phyloP scores from a whole-genome alignment of 2,797 vertebrate genomes.

The Lateolabrax maculatus region DNA sequence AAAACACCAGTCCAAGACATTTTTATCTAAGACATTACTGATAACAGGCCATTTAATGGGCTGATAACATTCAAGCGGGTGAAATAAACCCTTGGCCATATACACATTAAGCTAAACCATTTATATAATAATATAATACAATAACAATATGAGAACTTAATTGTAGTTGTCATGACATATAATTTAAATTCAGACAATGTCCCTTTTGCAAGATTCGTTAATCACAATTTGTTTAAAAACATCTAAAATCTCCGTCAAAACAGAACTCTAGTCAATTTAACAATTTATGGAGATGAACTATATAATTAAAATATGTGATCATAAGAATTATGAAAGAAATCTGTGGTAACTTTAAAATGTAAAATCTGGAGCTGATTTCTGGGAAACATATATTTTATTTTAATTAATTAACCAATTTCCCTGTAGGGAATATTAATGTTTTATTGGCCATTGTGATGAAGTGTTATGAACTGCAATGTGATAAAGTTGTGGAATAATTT shows the following conservation, averaged over 20 bases:
- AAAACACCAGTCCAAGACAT: background rate
- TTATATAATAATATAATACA: too few species aligned
- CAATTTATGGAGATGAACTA: background rate
- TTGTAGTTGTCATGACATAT: background rate
- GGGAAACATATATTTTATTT: slow-evolving; percentile 15
- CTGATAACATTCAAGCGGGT: too few species aligned
- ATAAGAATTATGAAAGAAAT: background rate
- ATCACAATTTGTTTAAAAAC: background rate
- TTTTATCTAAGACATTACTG: background rate
- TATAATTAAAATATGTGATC: background rate
- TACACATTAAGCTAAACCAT: background rate
- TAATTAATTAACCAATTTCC: slow-evolving; percentile 38
- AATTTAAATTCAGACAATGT: background rate
- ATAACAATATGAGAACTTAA: background rate
- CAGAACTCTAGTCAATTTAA: background rate
- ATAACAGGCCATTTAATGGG: too few species aligned
- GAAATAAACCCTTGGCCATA: background rate
- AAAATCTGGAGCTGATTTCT: background rate
- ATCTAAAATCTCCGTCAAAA: background rate
- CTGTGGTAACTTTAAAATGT: background rate
- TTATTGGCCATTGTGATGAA: too few species aligned
- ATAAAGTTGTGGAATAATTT: slow-evolving; percentile 31
- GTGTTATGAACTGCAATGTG: too few species aligned
- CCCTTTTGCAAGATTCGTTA: background rate
- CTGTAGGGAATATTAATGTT: slow-evolving; percentile 39